phyloP scores from a whole-genome alignment of 2,113 vertebrate species.

The Hemibagrus wyckioides region DNA sequence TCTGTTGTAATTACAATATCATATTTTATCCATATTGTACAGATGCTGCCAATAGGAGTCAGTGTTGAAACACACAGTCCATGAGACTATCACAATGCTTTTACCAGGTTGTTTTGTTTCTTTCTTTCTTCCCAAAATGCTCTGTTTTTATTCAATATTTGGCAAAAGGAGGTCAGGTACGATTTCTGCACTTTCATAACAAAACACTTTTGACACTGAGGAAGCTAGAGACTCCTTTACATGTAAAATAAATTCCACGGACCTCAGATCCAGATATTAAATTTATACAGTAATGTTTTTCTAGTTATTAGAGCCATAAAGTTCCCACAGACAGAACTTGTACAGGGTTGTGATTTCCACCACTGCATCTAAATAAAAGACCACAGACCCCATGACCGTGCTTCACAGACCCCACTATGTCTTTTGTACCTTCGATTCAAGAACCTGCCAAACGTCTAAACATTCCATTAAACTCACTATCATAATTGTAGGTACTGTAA shows the following conservation, averaged over 20 bases:
- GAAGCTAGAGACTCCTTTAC: not conserved
- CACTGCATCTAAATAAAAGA: not conserved
- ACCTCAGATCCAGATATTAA: not conserved
- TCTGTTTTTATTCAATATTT: not conserved
- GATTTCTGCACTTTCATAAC: not conserved
- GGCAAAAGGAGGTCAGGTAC: too few relatives aligned
- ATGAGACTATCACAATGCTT: not conserved
- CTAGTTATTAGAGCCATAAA: not conserved
- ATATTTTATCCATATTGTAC: not conserved
- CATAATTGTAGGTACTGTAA: not conserved
- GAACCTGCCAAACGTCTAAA: not conserved
- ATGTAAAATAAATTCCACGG: not conserved
- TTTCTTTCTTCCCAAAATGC: not conserved
- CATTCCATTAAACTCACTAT: not conserved
- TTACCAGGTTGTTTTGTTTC: not conserved
- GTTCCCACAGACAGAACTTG: not conserved
- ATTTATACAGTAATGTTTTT: not conserved
- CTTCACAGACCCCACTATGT: not conserved
- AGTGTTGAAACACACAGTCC: conserved; percentile 37
- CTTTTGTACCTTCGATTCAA: not conserved
- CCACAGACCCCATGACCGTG: not conserved
- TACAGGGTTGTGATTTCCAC: not conserved
- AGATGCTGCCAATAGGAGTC: conserved; percentile 23
- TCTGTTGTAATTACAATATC: not conserved
- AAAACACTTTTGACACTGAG: not conserved